Conservation (phyloP, 2,888 invertebrate species). For the Schizaphis graminum region DNA sequence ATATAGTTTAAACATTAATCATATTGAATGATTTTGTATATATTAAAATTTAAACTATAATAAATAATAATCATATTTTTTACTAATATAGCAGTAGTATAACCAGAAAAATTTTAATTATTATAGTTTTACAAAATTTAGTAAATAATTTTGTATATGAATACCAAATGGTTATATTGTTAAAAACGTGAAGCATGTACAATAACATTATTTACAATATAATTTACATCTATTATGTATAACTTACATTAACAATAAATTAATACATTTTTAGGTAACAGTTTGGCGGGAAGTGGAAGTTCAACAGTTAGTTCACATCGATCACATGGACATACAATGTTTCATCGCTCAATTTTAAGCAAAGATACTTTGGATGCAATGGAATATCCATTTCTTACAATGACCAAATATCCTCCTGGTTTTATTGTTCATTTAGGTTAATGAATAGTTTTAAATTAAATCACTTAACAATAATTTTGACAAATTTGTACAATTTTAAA, state of each 20-base stretch:
- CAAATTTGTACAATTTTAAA: background rate
- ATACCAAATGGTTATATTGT: background rate
- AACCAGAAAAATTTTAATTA: background rate
- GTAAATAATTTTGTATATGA: background rate
- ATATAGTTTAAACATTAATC: background rate
- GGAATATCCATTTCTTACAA: constrained; percentile 96
- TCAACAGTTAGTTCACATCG: constrained; percentile 58
- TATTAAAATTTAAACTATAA: background rate
- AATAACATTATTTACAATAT: background rate
- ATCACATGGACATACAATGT: constrained; percentile 50
- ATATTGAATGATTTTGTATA: background rate
- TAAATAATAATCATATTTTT: background rate
- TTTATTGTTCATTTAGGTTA: constrained; percentile 90
- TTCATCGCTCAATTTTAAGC: constrained; percentile 63
- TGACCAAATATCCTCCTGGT: constrained; percentile 89
- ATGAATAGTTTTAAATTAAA: constrained; percentile 64
- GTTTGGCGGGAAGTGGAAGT: constrained; percentile 78
- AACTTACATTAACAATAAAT: constrained; percentile 13
- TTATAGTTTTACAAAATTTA: background rate
- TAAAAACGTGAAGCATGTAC: background rate
- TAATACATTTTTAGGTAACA: constrained; percentile 77
- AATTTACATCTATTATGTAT: background rate
- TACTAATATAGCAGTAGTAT: background rate
- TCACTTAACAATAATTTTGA: background rate
- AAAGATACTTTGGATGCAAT: constrained; percentile 70